Evolutionary conservation across 2,113 vertebrate species (phyloP).

Genomic region (Lanius ludovicianus): DNA sequence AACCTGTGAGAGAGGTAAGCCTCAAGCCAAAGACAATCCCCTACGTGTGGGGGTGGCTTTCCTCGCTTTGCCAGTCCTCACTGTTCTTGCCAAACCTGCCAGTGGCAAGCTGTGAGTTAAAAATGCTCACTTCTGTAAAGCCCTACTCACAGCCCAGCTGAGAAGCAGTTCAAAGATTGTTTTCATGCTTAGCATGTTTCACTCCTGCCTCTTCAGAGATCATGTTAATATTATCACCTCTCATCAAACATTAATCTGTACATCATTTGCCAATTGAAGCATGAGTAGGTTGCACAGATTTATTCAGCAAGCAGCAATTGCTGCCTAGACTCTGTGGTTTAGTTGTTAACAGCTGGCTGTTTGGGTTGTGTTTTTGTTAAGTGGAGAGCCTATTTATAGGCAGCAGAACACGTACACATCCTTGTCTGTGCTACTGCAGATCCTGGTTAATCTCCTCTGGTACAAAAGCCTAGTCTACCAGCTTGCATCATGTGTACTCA

Average conservation of each 20-base stretch:
- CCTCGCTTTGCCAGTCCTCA: neutral
- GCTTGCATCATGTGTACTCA: neutral
- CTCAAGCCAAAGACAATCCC: neutral
- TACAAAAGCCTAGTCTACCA: neutral
- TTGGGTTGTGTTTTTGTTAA: constrained; percentile 6
- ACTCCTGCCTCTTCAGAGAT: neutral
- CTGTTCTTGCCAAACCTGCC: neutral
- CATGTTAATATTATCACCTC: constrained; percentile 10
- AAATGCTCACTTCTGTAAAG: neutral
- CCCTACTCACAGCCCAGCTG: neutral
- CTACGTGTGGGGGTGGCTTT: neutral
- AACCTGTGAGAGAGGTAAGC: neutral
- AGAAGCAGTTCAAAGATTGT: neutral
- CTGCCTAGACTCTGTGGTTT: neutral
- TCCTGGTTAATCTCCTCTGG: neutral
- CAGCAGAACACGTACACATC: neutral
- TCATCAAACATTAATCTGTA: constrained; percentile 36
- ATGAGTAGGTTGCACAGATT: neutral
- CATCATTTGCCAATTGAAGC: constrained; percentile 6
- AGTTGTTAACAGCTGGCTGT: constrained; percentile 3
- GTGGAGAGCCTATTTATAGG: constrained; percentile 39
- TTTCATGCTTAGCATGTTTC: neutral
- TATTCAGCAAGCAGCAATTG: neutral
- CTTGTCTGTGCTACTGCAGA: constrained; percentile 10
- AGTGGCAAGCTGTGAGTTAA: neutral